Evolutionary conservation across 2,888 invertebrate species (phyloP).

Genomic region (Monochamus alternatus): DNA sequence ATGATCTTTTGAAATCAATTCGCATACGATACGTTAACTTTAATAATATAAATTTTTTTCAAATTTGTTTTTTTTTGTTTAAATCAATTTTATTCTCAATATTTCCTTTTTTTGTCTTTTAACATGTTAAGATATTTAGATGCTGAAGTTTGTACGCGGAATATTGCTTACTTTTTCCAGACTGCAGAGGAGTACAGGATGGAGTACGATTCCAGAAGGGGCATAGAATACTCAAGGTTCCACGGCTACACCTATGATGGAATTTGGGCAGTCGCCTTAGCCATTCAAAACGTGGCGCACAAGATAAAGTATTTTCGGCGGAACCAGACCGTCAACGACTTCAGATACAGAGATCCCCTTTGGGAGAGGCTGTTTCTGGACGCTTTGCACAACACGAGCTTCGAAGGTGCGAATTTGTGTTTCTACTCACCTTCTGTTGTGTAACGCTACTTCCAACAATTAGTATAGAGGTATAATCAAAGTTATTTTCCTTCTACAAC

Average conservation of each 20-base stretch:
- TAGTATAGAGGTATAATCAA: too few species aligned
- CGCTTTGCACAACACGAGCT: slow-evolving; percentile 92
- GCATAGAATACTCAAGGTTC: slow-evolving; percentile 91
- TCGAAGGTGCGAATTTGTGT: slow-evolving; percentile 82
- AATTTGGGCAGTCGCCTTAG: slow-evolving; percentile 97
- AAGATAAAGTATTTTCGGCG: slow-evolving; percentile 80
- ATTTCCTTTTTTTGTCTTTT: too few species aligned
- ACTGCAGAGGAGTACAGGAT: slow-evolving; percentile 90
- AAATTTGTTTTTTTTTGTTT: too few species aligned
- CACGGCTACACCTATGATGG: slow-evolving; percentile 99
- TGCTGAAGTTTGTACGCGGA: too few species aligned
- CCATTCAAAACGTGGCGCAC: slow-evolving; percentile 92
- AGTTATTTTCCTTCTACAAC: not conserved
- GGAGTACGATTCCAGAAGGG: slow-evolving; percentile 88
- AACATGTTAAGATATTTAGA: too few species aligned
- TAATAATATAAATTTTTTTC: too few species aligned
- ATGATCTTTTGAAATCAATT: too few species aligned
- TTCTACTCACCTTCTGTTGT: not conserved
- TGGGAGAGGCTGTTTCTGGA: slow-evolving; percentile 92
- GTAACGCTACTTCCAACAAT: too few species aligned
- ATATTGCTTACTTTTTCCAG: slow-evolving; percentile 72
- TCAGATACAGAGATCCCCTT: slow-evolving; percentile 86
- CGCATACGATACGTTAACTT: too few species aligned
- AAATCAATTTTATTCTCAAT: too few species aligned
- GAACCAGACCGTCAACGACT: slow-evolving; percentile 87